phyloP scores from a whole-genome alignment of 1,140 invertebrate species.

The Zaprionus gabonicus region DNA sequence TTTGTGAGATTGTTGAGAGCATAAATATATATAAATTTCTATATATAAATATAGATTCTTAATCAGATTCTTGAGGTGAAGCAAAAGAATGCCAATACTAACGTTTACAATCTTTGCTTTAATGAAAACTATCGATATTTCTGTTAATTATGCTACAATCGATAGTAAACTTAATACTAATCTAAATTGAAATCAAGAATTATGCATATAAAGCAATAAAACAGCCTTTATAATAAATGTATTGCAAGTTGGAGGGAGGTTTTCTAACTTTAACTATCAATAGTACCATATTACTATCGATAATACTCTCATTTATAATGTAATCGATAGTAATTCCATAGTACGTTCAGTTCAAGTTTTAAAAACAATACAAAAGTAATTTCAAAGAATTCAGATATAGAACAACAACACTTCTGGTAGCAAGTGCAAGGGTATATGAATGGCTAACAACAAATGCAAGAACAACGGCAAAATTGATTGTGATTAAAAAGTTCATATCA shows the following conservation, averaged over 20 bases:
- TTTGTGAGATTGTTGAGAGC: not conserved
- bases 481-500: conserved; percentile 41
- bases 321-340: no score
- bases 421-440: conserved; percentile 21
- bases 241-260: no score
- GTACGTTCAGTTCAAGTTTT: not conserved
- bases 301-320: not conserved
- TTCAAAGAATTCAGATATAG: not conserved
- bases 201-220: no score
- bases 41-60: not conserved
- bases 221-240: no score
- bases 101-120: no score
- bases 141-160: not conserved
- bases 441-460: conserved; percentile 21
- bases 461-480: conserved; percentile 13
- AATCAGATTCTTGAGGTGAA: no score
- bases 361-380: conserved; percentile 21
- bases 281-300: not conserved
- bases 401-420: conserved; percentile 8
- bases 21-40: not conserved
- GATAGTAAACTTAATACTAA: not conserved
- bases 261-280: not conserved
- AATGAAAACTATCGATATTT: not conserved
- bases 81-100: no score
- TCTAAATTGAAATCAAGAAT: no score